These are phyloP conservation scores for Isurus oxyrinchus DNA, from an alignment of 2,113 vertebrate species.

Conservation along the genomic window DNA sequence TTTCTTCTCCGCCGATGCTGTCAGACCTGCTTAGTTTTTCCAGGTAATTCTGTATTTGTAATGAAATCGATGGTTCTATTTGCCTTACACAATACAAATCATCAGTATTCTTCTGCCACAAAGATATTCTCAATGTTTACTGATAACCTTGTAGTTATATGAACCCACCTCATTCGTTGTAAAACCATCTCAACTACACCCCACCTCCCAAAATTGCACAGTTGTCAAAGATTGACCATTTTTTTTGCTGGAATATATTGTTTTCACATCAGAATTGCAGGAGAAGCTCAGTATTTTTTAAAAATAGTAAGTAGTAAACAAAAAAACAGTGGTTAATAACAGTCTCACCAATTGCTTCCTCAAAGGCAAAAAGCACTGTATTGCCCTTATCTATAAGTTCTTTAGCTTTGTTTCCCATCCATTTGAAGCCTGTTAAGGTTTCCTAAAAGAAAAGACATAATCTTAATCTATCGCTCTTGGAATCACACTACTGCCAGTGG, in stretches of 20 bases:
- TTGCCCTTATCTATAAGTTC: slow-evolving; percentile 83
- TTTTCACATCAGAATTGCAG: background rate
- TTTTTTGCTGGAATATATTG: background rate
- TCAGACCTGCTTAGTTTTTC: too few species aligned
- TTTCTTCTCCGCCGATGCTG: too few species aligned
- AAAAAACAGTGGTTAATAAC: slow-evolving; percentile 11
- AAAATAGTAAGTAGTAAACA: background rate
- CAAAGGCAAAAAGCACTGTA: slow-evolving; percentile 89
- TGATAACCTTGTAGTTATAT: background rate
- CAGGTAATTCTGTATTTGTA: too few species aligned
- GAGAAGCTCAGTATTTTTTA: background rate
- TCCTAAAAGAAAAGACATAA: slow-evolving; percentile 60
- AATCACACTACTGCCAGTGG: background rate
- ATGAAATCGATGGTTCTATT: too few species aligned
- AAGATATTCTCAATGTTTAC: background rate
- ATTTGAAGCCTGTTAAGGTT: slow-evolving; percentile 95
- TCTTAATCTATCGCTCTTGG: background rate
- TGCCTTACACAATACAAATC: background rate
- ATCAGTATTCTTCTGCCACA: background rate
- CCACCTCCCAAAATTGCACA: too few species aligned
- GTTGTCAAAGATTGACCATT: too few species aligned
- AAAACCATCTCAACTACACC: background rate
- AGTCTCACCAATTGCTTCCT: slow-evolving; percentile 89
- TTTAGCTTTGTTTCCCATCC: slow-evolving; percentile 93
- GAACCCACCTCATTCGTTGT: background rate